These are phyloP conservation scores for Perdita meconis DNA, from an alignment of 2,888 invertebrate genomes.

Conservation along the genomic window DNA sequence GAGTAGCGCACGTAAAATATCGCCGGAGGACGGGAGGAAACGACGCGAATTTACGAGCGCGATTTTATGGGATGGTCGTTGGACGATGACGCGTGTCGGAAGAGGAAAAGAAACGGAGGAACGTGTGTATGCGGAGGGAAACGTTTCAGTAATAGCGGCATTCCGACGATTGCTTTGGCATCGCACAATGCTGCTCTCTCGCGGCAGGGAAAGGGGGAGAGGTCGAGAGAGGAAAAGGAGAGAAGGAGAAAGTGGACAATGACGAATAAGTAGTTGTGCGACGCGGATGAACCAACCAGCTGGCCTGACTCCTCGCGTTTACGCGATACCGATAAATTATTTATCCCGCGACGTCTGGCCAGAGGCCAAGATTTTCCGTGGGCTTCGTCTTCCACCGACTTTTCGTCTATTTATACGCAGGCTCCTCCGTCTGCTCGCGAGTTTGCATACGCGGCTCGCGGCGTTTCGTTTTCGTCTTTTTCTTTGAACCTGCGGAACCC, in stretches of 20 bases:
- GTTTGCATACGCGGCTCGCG: not conserved
- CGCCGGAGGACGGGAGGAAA: not conserved
- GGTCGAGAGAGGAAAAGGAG: conserved; percentile 42
- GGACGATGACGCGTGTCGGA: not conserved
- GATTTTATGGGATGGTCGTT: conserved; percentile 21
- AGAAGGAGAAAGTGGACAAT: conserved; percentile 64
- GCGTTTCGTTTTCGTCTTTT: not conserved
- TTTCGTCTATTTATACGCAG: conserved; percentile 59
- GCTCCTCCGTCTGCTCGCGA: not conserved
- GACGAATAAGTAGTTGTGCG: conserved; percentile 55
- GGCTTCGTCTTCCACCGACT: conserved; percentile 49
- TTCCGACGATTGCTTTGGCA: conserved; percentile 20
- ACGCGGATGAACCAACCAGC: conserved; percentile 56
- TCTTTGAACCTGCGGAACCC: no score
- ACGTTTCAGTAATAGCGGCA: conserved; percentile 18
- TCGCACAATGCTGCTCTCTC: conserved; percentile 20
- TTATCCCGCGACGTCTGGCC: conserved; percentile 78
- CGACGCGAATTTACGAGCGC: conserved; percentile 3
- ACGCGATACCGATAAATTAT: conserved; percentile 79
- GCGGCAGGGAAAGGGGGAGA: conserved; percentile 19
- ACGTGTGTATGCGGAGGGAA: not conserved
- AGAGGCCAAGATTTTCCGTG: conserved; percentile 74
- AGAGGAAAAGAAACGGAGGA: conserved; percentile 5
- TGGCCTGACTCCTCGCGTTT: conserved; percentile 69
- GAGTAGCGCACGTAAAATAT: conserved; percentile 11